These are phyloP conservation scores for Pomacea canaliculata DNA, from an alignment of 2,888 invertebrate genomes.

Conservation along the genomic window DNA sequence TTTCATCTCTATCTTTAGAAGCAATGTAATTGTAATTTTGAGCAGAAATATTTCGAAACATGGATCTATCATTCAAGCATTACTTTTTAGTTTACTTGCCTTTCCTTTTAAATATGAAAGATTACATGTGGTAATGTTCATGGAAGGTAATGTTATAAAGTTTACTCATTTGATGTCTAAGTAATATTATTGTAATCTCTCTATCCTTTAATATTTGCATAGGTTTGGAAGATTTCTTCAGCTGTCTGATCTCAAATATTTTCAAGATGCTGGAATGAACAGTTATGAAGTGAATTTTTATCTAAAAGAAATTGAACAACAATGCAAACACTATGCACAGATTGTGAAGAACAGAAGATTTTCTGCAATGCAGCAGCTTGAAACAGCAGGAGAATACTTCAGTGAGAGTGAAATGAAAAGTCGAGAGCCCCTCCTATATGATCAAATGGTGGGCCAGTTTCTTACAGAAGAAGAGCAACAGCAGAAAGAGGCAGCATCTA, in stretches of 20 bases:
- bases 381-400: slow-evolving; percentile 83
- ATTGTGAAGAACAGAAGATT: slow-evolving; percentile 82
- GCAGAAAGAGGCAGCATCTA: slow-evolving; percentile 60
- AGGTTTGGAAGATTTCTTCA: slow-evolving; percentile 74
- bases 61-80: too few relatives aligned
- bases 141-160: too few relatives aligned
- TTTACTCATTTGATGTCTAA: too few relatives aligned
- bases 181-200: too few relatives aligned
- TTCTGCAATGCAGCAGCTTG: slow-evolving; percentile 82
- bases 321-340: slow-evolving; percentile 38
- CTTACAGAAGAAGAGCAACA: slow-evolving; percentile 82
- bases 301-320: slow-evolving; percentile 72
- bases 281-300: slow-evolving; percentile 77
- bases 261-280: slow-evolving; percentile 72
- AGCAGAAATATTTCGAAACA: too few relatives aligned
- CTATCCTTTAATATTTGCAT: background rate
- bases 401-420: slow-evolving; percentile 94
- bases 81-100: too few relatives aligned
- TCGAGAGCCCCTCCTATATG: slow-evolving; percentile 89
- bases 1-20: too few relatives aligned
- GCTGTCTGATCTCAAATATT: slow-evolving; percentile 78
- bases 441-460: slow-evolving; percentile 89
- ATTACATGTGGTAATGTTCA: too few relatives aligned
- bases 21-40: too few relatives aligned
- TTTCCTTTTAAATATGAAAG: too few relatives aligned